Base-by-base conservation (phyloP, 2,797 vertebrate genomes). In the Ambastaia sidthimunki region DNA sequence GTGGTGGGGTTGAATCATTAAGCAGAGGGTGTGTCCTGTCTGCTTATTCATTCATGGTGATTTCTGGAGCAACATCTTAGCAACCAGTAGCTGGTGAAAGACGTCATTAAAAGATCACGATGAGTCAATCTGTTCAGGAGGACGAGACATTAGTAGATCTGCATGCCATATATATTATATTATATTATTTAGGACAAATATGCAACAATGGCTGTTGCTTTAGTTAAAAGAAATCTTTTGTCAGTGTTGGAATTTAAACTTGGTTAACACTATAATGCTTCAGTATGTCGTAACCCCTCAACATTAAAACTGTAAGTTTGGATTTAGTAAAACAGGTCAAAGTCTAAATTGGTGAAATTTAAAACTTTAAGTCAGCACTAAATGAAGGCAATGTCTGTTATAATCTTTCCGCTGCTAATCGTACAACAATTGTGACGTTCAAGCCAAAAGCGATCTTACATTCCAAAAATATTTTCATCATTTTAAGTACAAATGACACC, bases 1-100 rank as follows among this genome's bases (percentile, higher is more conserved):
- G 52, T 19, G 55, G 50, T 69, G 59, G 60, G 68, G 28, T 69
- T 83, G 80, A 80, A 76, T 82, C 85, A 84, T 37, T 21, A 60
- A 55, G 19, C 47, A 82, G 65, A 63, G 68, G 72, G 84, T 80
- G 74, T 34, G 70, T 59, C 19, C 47, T 77, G 62, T 59, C 19
- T 34, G 74, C 7, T 70, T 74, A 1, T 65, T 77, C 31, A 71
- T 19, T 74, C 28, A 11, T 63, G 71, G 34, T 68, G 62, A 66
- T 71, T 60, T 63, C 28, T 68, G 25, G 4, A 25, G 48, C 18
- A 59, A 69, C 71, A 55, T 28, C 15, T 21, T 54, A 34, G 52
- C 50, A 47, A 52, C 59, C 16, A 74, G 59, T n/a, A 18, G 23
- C 37, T 41, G 47, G 12, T 50, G 11, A 79, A 52, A 63, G 16